These are phyloP conservation scores for Galeopterus variegatus DNA, from an alignment of 2,113 vertebrate species.

Conservation along the genomic window DNA sequence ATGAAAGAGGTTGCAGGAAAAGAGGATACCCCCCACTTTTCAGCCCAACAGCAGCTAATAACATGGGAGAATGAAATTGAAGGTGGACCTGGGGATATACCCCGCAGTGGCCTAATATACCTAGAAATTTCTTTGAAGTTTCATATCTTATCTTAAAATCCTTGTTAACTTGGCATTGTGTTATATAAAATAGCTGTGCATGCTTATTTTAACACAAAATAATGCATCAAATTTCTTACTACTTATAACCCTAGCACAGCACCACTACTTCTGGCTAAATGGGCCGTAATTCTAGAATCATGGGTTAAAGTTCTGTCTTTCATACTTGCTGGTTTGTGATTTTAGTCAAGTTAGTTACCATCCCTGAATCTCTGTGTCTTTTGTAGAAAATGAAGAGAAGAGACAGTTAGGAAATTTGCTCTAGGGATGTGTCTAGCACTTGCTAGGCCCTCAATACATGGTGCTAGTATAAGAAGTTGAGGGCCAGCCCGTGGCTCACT, in stretches of 20 bases:
- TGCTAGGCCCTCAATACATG: neutral
- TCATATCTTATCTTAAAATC: neutral
- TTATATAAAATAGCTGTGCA: neutral
- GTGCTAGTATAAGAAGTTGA: neutral
- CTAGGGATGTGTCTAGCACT: neutral
- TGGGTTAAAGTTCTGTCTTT: neutral
- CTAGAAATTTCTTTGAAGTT: neutral
- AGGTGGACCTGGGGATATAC: neutral
- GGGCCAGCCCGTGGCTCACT: too few relatives aligned
- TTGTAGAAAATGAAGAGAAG: neutral
- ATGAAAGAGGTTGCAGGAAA: neutral
- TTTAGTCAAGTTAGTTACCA: neutral
- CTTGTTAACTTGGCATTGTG: neutral
- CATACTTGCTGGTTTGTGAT: neutral
- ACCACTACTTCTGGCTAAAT: neutral
- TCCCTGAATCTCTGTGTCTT: neutral
- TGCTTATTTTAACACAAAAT: conserved; percentile 52
- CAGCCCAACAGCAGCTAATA: neutral
- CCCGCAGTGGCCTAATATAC: neutral
- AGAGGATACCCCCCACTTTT: neutral
- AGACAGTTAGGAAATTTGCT: neutral
- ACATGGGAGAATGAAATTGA: neutral
- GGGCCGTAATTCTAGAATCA: neutral
- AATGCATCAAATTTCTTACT: neutral
- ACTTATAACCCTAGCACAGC: neutral